A percentile compares a stretch with the other conserved stretches of the same genome.
These are phyloP conservation scores for Ruditapes philippinarum DNA, from an alignment of 1,140 invertebrate species.

Conservation along the genomic window DNA sequence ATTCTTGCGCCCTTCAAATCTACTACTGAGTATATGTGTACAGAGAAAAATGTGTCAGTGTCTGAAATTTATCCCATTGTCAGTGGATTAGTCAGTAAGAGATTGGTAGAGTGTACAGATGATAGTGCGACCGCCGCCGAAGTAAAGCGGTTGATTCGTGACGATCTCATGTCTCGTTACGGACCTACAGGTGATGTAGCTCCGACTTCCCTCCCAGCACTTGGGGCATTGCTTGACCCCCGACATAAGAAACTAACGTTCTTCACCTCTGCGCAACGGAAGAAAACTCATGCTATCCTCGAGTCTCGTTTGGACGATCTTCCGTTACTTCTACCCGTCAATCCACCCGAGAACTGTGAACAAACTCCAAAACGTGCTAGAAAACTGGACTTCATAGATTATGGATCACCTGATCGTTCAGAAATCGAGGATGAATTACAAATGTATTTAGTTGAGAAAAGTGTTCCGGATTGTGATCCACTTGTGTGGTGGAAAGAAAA, in stretches of 20 bases:
- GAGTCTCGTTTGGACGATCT: neutral
- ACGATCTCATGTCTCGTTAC: neutral
- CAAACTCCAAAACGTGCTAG: constrained; percentile 17
- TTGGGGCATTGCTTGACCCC: constrained; percentile 17
- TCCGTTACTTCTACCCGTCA: neutral
- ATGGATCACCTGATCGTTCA: neutral
- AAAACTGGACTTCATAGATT: neutral
- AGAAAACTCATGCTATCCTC: neutral
- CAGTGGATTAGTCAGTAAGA: neutral
- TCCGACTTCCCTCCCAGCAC: neutral
- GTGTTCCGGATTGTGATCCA: neutral
- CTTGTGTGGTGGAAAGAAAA: constrained; percentile 43
- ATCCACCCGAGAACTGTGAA: neutral
- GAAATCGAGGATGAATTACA: neutral
- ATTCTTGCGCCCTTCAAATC: constrained; percentile 20
- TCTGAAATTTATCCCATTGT: constrained; percentile 38
- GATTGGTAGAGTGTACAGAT: neutral
- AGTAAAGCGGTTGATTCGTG: constrained; percentile 1
- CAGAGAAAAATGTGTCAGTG: neutral
- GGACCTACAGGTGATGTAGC: neutral
- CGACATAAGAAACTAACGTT: constrained; percentile 29
- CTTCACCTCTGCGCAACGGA: neutral
- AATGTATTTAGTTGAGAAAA: neutral
- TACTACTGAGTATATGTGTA: constrained; percentile 42
- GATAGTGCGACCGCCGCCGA: neutral